Conservation (phyloP, 92 coral and sea anemone genomes). For the Porites divaricata region DNA sequence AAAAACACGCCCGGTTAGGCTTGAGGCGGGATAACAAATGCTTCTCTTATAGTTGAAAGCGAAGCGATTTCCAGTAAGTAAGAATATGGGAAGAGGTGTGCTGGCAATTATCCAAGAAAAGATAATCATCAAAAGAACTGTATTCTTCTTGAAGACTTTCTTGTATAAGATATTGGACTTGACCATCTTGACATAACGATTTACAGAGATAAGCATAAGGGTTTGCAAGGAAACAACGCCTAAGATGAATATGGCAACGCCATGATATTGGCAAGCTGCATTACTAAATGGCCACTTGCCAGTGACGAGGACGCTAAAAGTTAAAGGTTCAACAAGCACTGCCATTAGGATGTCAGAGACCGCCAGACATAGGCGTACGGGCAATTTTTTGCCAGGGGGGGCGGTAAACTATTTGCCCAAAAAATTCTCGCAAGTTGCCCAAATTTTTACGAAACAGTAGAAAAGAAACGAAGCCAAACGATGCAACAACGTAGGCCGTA, state of each 20-base stretch:
- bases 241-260: background rate
- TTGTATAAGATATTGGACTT: background rate
- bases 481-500: too few species aligned
- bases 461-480: too few species aligned
- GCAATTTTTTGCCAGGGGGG: too few species aligned
- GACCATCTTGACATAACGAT: background rate
- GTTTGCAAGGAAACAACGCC: background rate
- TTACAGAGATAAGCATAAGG: background rate
- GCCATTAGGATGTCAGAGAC: constrained; percentile 1
- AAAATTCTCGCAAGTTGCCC: too few species aligned
- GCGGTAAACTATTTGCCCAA: too few species aligned
- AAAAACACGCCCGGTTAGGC: background rate
- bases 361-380: too few species aligned
- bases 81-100: background rate
- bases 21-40: background rate
- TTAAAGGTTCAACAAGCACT: background rate
- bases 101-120: background rate
- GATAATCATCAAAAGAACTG: background rate
- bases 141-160: background rate
- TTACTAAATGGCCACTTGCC: background rate
- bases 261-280: background rate
- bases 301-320: background rate
- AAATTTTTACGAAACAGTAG: too few species aligned
- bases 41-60: background rate
- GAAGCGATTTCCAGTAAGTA: background rate